Evolutionary conservation across 2,797 vertebrate genomes (phyloP), one percentile per base, ranked within the genome.

Genomic region (Craterocephalus amniculus): DNA sequence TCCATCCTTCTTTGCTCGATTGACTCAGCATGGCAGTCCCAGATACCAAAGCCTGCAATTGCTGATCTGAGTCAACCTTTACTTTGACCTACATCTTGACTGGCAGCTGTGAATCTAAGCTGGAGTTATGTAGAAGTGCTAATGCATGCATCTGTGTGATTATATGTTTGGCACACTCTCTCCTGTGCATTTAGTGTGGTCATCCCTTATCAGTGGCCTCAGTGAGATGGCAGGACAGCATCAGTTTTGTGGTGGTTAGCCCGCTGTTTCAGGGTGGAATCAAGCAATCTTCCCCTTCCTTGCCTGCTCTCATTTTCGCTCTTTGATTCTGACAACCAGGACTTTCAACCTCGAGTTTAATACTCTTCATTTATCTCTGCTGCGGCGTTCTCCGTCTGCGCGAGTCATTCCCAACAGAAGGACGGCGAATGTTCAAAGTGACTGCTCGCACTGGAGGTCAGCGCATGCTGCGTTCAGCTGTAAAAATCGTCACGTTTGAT

Each of bases 51-150:
- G 68, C 60, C 59, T 58, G 9, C 61, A 60, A 45, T 62, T 61
- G 62, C 76, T 24, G 38, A 81, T 71, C 68, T 61, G 73, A 83
- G 76, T 83, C 55, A 62, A 38, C 51, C 81, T 35, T 77, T 56
- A 73, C 51, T 83, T 79, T 87, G 83, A 86, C 88, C 85, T 77
- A 81, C 63, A 83, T 87, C 74, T 80, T 78, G 78, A 89, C 67
- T 79, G 85, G 77, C 85, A 83, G 74, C 76, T 73, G 79, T 59
- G 74, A 70, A 10, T 58, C 70, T 22, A 49, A 67, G 55, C 69
- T 32, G 26, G 24, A 78, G 26, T 63, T 45, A 29, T 35, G 64
- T 26, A 62, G 34, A 73, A 6, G 27, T 6, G 29, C 29, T 6
- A 38, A 27, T 40, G 45, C 59, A 27, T 72, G 67, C n/a, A 5